Conservation (phyloP, 2,888 invertebrate species). For the Rutpela maculata region DNA sequence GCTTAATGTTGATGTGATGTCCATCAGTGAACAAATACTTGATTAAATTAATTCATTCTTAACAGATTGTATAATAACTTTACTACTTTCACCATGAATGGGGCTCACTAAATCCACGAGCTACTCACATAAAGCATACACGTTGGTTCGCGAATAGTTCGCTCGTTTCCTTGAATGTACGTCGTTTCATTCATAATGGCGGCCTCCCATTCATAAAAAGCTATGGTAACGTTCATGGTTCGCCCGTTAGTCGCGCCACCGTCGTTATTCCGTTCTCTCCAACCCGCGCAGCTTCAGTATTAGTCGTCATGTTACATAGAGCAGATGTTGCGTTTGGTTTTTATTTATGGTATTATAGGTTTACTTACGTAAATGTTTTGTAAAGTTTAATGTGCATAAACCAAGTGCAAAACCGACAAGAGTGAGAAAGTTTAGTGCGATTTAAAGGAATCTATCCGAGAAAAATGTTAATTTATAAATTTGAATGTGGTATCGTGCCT, state of each 20-base stretch:
- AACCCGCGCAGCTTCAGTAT: constrained; percentile 64
- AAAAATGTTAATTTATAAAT: constrained; percentile 51
- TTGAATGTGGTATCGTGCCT: constrained; percentile 35
- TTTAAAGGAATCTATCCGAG: constrained; percentile 14
- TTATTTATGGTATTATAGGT: constrained; percentile 36
- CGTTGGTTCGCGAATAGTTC: constrained; percentile 64
- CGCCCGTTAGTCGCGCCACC: constrained; percentile 68
- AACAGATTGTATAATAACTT: constrained; percentile 53
- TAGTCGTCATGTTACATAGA: constrained; percentile 53
- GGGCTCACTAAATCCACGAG: constrained; percentile 53
- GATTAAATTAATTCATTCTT: constrained; percentile 50
- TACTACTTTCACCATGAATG: constrained; percentile 66
- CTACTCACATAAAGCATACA: constrained; percentile 33
- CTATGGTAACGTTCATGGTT: constrained; percentile 73
- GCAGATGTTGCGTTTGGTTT: constrained; percentile 50
- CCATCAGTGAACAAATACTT: constrained; percentile 20
- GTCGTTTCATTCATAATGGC: constrained; percentile 83
- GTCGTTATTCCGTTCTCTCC: constrained; percentile 64
- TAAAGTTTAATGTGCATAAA: constrained; percentile 20
- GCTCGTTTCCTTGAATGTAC: constrained; percentile 73
- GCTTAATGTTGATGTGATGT: constrained; percentile 27
- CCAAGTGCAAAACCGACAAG: constrained; percentile 24
- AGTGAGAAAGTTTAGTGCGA: constrained; percentile 1
- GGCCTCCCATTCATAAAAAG: constrained; percentile 85
- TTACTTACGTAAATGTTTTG: constrained; percentile 39